These are phyloP conservation scores for Thripadectes ignobilis DNA, from an alignment of 2,797 vertebrate genomes.

Conservation along the genomic window DNA sequence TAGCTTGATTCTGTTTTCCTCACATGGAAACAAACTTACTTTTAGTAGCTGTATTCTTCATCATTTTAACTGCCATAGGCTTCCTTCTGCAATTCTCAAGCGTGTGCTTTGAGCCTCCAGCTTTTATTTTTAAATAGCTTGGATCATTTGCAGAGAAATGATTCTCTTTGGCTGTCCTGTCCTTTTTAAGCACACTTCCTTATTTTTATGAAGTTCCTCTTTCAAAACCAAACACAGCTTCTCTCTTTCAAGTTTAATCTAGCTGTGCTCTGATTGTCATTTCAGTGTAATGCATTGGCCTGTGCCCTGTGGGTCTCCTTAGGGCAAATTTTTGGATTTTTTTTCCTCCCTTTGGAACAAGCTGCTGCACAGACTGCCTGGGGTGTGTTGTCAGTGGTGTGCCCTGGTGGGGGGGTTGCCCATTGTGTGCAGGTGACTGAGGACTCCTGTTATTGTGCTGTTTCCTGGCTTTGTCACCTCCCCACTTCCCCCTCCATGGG, in stretches of 20 bases:
- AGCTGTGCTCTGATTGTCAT: background rate
- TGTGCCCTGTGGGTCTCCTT: background rate
- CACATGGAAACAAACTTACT: background rate
- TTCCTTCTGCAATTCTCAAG: background rate
- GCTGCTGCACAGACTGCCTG: background rate
- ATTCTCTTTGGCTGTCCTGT: background rate
- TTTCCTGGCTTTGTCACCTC: constrained; percentile 30
- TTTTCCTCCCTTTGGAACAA: background rate
- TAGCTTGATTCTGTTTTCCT: background rate
- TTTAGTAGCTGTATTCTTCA: background rate
- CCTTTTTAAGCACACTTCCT: background rate
- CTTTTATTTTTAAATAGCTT: background rate
- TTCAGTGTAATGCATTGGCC: background rate
- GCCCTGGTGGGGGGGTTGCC: background rate
- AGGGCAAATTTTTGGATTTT: background rate
- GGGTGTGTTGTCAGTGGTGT: background rate
- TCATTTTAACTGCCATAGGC: background rate
- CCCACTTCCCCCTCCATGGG: fast-evolving
- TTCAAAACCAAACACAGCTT: background rate
- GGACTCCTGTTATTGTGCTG: background rate
- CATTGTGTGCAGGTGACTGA: background rate
- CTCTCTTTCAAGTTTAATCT: background rate
- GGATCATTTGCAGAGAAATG: background rate
- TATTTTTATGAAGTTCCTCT: constrained; percentile 15
- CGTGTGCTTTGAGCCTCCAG: background rate